Evolutionary conservation across 1,140 invertebrate species (phyloP), one percentile per base, ranked within the genome.

Genomic region (Bicyclus anynana): DNA sequence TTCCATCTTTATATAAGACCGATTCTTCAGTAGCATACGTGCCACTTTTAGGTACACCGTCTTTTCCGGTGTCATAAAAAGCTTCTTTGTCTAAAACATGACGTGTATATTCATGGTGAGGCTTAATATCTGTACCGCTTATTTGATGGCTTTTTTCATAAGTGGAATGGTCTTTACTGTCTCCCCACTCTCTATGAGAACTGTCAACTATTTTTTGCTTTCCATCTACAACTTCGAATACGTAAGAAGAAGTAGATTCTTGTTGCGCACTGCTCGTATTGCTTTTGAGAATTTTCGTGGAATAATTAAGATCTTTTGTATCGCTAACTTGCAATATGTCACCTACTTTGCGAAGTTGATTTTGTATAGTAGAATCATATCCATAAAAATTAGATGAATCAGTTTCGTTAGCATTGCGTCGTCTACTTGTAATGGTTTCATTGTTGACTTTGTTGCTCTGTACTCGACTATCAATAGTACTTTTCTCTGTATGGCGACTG

Each of bases 161-260:
- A 14, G 89, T 89, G 16, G 80, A 80, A 54, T 86, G 83, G n/a
- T 89, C 81, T 62, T 90, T 80, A 46, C 78, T 88, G 52, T 89
- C 84, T 17, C 88, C 90, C 74, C 90, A 89, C 77, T 92, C 91
- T 65, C 90, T 84, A 44, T 91, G 89, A 56, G 87, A 85, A 59
- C 84, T 85, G 58, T 91, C 90, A 2, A 92, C 78, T 20, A 91
- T 77, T 53, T 77, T 77, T 74, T 91, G 89, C 67, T 91, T 89
- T 18, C 91, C 91, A 67, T 92, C 90, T 13, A 92, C 87, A 17
- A 91, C 86, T 83, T 91, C 89, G 59, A 91, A 79, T 2, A 89
- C 88, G 51, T 91, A 91, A 53, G 89, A 91, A 6, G 86, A 90
- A 5, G 89, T 89, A 0, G 90, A 90, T 40, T 88, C 90, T 72